Evolutionary conservation across 1,140 invertebrate genomes (phyloP), one percentile per base, ranked within the genome.

Genomic region (Bradysia coprophila): DNA sequence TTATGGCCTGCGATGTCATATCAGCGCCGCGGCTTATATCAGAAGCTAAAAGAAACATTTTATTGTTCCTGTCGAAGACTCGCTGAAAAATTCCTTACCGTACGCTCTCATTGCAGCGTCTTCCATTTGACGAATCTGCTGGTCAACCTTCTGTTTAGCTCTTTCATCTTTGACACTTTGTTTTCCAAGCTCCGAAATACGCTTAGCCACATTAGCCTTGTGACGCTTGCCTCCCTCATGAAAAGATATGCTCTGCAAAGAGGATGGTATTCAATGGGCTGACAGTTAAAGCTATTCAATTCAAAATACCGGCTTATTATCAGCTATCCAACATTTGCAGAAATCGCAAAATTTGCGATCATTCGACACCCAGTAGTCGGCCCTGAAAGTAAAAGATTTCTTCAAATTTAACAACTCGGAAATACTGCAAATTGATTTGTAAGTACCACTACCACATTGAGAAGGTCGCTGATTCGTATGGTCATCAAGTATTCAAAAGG

Each of bases 251-350:
- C 90, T 95, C 74, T 89, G 53, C 39, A 68, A 68, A 52, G 49
- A 43, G 49, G 42, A 45, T 47, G 43, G 45, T 38, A 21, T n/a
- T 11, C 11, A 20, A 21, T 9, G 13, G 21, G 20, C 42, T 9
- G 2, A 20, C n/a, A 16, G 21, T 11, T 33, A 11, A 33, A 20
- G 23, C 36, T n/a, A 13, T 38, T 38, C 8, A n/a, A 15, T 15
- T 9, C 8, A 13, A n/a, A 18, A 6, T 71, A 89, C 85, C 34
- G 90, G 81, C 72, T 90, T 93, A 61, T 97, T 98, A 64, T 96
- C 92, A 41, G 89, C 82, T 49, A 95, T 83, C 92, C 93, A 98
- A 59, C 91, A 95, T 65, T 96, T 97, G 63, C 93, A 98, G 62
- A 91, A 91, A 50, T 96, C 90, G 56, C 93, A 98, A 61, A 81